phyloP scores from a whole-genome alignment of 2,888 invertebrate genomes.

The Stratiomys singularior region DNA sequence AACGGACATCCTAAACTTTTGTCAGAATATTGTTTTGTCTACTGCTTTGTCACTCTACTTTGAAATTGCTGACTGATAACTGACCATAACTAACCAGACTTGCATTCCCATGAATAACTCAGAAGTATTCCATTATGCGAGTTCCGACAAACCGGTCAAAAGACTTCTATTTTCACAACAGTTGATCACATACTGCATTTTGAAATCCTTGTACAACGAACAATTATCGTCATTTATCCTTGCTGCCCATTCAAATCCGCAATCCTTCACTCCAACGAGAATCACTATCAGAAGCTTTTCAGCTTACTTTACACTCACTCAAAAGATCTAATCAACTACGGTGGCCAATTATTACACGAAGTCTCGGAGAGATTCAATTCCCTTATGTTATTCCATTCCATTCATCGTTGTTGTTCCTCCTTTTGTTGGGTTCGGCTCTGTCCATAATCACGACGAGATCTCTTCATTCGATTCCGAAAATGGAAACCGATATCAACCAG shows the following conservation, averaged over 20 bases:
- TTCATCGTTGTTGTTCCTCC: neutral
- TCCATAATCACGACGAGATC: neutral
- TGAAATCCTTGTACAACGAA: neutral
- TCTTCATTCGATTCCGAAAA: constrained; percentile 8
- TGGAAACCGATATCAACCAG: constrained; percentile 5
- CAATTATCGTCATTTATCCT: neutral
- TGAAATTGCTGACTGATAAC: too few relatives aligned
- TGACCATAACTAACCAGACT: too few relatives aligned
- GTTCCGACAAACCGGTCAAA: too few relatives aligned
- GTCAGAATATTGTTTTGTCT: too few relatives aligned
- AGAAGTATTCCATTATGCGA: too few relatives aligned
- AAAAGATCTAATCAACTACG: constrained; percentile 26
- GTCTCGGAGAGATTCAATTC: constrained; percentile 23
- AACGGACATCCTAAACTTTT: too few relatives aligned
- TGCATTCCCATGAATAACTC: too few relatives aligned
- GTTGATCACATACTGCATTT: too few relatives aligned
- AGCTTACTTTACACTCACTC: neutral
- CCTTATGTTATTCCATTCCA: neutral
- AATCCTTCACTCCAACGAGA: neutral
- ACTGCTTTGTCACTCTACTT: too few relatives aligned
- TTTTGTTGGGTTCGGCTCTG: neutral
- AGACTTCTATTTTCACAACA: too few relatives aligned
- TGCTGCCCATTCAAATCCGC: neutral
- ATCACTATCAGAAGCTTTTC: neutral
- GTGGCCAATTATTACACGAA: constrained; percentile 15